Conservation (phyloP, 2,113 vertebrate genomes). For the Diphyllodes magnificus region DNA sequence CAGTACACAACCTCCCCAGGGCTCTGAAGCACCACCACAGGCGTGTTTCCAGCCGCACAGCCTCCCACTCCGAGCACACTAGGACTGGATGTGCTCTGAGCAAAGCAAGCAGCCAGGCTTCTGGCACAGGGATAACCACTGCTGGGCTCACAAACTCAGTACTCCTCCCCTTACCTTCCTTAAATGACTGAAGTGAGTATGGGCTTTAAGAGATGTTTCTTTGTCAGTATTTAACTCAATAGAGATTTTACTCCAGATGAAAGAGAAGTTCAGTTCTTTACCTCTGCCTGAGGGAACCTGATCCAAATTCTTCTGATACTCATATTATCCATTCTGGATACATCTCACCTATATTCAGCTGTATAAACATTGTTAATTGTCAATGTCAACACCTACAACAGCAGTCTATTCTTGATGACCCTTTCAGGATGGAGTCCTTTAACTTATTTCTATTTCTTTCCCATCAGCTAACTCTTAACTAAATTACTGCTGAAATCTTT, state of each 20-base stretch:
- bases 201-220: not conserved
- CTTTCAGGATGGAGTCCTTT: not conserved
- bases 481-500: not conserved
- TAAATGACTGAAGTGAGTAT: fast-evolving
- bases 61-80: not conserved
- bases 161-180: not conserved
- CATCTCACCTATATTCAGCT: not conserved
- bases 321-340: not conserved
- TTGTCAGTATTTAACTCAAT: not conserved
- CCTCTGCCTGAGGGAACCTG: not conserved
- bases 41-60: not conserved
- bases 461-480: not conserved
- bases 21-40: not conserved
- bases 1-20: not conserved
- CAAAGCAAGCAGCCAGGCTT: not conserved
- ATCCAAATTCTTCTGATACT: not conserved
- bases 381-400: not conserved
- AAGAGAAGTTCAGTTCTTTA: not conserved
- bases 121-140: not conserved
- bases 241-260: not conserved
- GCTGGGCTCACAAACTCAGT: not conserved
- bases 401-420: not conserved
- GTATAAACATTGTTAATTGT: not conserved
- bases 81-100: fast-evolving
- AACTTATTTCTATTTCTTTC: not conserved